Evolutionary conservation across 1,140 invertebrate species (phyloP).

Genomic region (Eurosta solidaginis): DNA sequence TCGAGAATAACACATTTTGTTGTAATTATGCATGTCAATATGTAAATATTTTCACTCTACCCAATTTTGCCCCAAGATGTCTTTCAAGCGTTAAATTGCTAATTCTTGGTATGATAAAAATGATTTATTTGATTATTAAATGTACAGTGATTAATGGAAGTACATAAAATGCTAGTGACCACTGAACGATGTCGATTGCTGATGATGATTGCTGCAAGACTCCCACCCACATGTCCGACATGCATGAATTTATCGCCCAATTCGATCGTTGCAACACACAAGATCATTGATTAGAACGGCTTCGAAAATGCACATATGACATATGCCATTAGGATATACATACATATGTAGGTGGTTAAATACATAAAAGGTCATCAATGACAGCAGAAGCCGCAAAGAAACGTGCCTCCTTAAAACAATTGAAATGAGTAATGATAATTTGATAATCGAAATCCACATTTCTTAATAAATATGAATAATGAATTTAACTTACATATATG

Average conservation of each 20-base stretch:
- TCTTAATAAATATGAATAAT: background rate
- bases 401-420: background rate
- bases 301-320: background rate
- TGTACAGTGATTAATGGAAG: constrained; percentile 5
- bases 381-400: background rate
- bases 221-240: background rate
- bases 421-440: constrained; percentile 11
- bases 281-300: background rate
- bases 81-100: background rate
- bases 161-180: constrained; percentile 14
- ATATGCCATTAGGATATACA: background rate
- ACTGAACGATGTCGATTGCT: constrained; percentile 1
- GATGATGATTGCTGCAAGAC: background rate
- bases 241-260: background rate
- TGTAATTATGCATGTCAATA: background rate
- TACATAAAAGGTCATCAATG: background rate
- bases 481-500: background rate
- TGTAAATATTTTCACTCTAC: background rate
- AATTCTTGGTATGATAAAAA: constrained; percentile 14
- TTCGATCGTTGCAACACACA: background rate
- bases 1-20: background rate
- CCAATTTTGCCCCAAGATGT: background rate
- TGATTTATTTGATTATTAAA: constrained; percentile 14
- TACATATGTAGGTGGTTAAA: too few relatives aligned
- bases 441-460: background rate